Conservation (phyloP, 2,888 invertebrate genomes). For the Athalia cordata region DNA sequence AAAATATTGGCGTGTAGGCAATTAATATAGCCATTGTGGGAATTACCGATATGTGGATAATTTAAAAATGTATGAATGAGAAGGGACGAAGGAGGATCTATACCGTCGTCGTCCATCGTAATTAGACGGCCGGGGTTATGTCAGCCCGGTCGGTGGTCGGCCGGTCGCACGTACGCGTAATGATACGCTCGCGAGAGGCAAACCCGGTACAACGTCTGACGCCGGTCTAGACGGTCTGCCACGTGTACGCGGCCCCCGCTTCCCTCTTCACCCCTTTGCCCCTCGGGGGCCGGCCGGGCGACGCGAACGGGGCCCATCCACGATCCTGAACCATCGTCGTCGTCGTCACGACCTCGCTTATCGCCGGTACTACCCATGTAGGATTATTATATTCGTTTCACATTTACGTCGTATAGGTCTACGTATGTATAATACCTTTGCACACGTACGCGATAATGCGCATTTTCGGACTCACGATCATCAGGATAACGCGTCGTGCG, state of each 20-base stretch:
- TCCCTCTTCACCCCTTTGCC: slow-evolving; percentile 23
- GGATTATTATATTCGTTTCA: background rate
- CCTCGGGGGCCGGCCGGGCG: background rate
- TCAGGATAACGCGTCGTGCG: background rate
- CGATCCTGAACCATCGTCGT: slow-evolving; percentile 53
- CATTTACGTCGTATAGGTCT: background rate
- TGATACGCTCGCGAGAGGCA: slow-evolving; percentile 60
- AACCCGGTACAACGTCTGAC: slow-evolving; percentile 69
- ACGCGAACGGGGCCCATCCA: slow-evolving; percentile 2
- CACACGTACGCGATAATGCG: background rate
- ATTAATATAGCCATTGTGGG: too few species aligned
- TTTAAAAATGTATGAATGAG: background rate
- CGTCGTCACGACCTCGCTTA: slow-evolving; percentile 38
- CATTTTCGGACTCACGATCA: background rate
- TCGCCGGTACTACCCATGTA: slow-evolving; percentile 9
- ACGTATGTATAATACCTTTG: background rate
- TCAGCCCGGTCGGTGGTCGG: slow-evolving; percentile 54
- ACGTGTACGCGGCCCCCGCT: slow-evolving; percentile 50
- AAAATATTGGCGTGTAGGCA: too few species aligned
- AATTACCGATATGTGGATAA: too few species aligned
- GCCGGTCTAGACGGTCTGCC: slow-evolving; percentile 67
- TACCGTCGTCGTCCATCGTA: slow-evolving; percentile 48
- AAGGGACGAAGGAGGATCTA: background rate
- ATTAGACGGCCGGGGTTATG: slow-evolving; percentile 60
- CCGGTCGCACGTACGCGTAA: slow-evolving; percentile 47